A percentile compares a stretch with the other conserved stretches of the same genome.
Conservation (phyloP, 2,113 vertebrate genomes). For the Scytalopus superciliaris region DNA sequence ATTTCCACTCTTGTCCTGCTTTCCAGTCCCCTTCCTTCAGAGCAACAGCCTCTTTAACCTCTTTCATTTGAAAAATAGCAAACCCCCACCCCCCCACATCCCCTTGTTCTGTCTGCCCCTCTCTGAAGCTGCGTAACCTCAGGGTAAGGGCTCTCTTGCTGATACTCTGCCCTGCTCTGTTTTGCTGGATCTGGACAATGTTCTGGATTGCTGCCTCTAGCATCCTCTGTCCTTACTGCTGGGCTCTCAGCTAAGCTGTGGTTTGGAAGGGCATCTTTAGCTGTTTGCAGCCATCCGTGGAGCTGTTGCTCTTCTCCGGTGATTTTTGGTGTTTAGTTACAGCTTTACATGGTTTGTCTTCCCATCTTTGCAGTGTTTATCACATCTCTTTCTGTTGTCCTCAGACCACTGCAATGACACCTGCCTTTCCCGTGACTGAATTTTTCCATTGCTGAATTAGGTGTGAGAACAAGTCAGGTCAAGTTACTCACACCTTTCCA, state of each 20-base stretch:
- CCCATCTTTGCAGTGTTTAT: background rate
- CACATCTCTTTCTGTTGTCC: background rate
- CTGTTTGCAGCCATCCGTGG: background rate
- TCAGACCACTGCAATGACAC: background rate
- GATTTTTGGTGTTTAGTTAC: background rate
- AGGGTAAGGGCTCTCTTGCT: background rate
- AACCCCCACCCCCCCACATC: background rate
- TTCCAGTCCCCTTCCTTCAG: background rate
- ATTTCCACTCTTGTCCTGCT: background rate
- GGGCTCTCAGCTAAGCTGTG: background rate
- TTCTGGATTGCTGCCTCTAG: background rate
- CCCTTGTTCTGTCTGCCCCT: background rate
- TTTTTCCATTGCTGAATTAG: background rate
- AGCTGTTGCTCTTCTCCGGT: background rate
- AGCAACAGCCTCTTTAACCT: background rate
- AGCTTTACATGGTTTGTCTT: background rate
- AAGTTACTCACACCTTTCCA: background rate
- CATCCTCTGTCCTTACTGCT: background rate
- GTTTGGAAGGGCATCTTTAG: background rate
- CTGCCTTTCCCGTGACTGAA: background rate
- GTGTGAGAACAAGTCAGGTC: rapidly evolving
- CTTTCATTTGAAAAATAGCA: background rate
- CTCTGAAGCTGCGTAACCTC: background rate
- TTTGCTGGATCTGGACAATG: background rate
- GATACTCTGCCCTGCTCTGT: background rate